Evolutionary conservation across 2,113 vertebrate species (phyloP).

Genomic region (Lepus americanus): DNA sequence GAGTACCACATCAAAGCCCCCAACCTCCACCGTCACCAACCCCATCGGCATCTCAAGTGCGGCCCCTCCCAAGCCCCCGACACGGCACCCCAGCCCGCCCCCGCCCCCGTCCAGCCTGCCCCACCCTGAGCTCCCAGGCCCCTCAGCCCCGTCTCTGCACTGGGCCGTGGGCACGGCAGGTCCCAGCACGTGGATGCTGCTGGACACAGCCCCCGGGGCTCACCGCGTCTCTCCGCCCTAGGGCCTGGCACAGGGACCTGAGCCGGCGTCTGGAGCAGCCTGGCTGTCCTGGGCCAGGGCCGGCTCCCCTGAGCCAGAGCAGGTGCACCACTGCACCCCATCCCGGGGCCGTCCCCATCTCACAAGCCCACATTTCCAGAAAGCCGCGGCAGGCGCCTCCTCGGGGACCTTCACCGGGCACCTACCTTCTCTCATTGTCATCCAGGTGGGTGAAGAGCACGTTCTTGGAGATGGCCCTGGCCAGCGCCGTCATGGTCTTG

Average conservation of each 20-base stretch:
- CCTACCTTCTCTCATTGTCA: slow-evolving; percentile 98
- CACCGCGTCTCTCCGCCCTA: no score
- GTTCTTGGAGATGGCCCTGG: slow-evolving; percentile 98
- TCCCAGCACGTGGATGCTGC: neutral
- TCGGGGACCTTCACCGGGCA: neutral
- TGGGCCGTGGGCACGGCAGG: fast-evolving
- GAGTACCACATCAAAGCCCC: no score
- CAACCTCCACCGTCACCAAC: no score
- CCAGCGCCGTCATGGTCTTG: slow-evolving; percentile 98
- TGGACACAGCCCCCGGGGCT: neutral
- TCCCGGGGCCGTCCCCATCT: neutral
- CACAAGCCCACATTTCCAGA: neutral
- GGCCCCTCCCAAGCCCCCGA: no score
- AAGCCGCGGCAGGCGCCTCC: neutral
- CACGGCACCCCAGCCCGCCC: no score
- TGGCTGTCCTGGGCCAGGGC: neutral
- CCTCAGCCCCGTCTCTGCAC: fast-evolving
- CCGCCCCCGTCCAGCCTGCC: no score
- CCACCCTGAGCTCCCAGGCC: neutral
- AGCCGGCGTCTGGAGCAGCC: no score
- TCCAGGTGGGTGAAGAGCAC: slow-evolving; percentile 98
- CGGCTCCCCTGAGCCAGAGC: neutral
- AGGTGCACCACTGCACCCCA: fast-evolving
- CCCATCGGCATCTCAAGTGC: no score
- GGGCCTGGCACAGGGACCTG: no score